These are phyloP conservation scores for Xestia xanthographa DNA, from an alignment of 2,888 invertebrate genomes.

Conservation along the genomic window DNA sequence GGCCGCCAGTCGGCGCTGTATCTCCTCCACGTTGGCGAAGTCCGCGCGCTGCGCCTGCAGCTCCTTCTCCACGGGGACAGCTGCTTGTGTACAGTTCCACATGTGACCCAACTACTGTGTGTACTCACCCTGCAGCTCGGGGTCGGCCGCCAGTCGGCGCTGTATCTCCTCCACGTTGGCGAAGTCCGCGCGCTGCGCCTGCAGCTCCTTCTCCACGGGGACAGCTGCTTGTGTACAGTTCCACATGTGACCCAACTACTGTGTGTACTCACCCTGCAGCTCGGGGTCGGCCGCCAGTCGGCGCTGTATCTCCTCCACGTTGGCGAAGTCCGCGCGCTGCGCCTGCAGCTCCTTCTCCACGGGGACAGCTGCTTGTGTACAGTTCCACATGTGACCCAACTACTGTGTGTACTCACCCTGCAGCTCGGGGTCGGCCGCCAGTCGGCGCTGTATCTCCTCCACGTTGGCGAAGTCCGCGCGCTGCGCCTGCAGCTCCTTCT, in stretches of 20 bases:
- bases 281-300: too few relatives aligned
- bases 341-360: constrained; percentile 85
- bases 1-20: too few relatives aligned
- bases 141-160: too few relatives aligned
- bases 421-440: constrained; percentile 86
- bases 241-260: constrained; percentile 68
- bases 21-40: too few relatives aligned
- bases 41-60: too few relatives aligned
- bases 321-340: constrained; percentile 89
- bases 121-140: constrained; percentile 3
- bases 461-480: constrained; percentile 90
- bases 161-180: too few relatives aligned
- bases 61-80: too few relatives aligned
- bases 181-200: too few relatives aligned
- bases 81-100: constrained; percentile 79
- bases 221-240: constrained; percentile 74
- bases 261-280: constrained; percentile 5
- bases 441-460: constrained; percentile 75
- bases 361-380: constrained; percentile 14
- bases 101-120: constrained; percentile 43
- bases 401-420: constrained; percentile 70
- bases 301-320: constrained; percentile 81
- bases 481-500: constrained; percentile 86
- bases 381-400: constrained; percentile 2
- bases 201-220: too few relatives aligned